Base-by-base conservation (phyloP, 2,797 vertebrate genomes). In the Sphenopsis melanotis region DNA sequence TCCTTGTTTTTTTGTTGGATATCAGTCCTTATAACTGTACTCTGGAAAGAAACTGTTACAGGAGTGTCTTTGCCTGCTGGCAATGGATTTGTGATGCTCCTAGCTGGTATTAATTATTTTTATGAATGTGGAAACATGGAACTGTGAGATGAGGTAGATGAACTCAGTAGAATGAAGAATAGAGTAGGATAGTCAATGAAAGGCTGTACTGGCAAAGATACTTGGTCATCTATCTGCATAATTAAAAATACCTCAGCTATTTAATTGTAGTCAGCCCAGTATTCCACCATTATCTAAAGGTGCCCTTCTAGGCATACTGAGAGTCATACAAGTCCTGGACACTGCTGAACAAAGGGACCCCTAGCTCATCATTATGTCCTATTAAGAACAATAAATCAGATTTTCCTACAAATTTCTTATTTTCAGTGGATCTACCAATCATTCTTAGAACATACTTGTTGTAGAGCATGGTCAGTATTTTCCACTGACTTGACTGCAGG, bases 111-210 rank as follows among this genome's bases (percentile, higher is more conserved):
- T 87, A 83, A 77, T 65, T 69, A 78, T 72, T 94, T 92, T 89
- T 89, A 83, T 78, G 44, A 91, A 76, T 69, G 92, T 44, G 10
- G 30, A 80, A 81, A 86, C 15, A 64, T 64, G 87, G 89, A 90
- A 29, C 30, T 79, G 24, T 57, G 34, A 80, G 21, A 63, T 75
- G 52, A 90, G 81, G 55, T 72, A 91, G 41, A 92, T 70, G 34
- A 95, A 90, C n/a, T 83, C 52, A 76, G 39, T 18, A 83, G 64
- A 92, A 74, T 84, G 74, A 95, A 94, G 26, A 76, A 70, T 52
- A 34, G 22, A 80, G 15, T 60, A 70, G 2, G 13, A 70, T 14
- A 84, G 9, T 49, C 41, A 42, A 42, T 42, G 41, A 74, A 89
- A 80, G 66, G 4, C 4, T 52, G 6, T n/a, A 47, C 29, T 76